Base-by-base conservation (phyloP, 2,113 vertebrate species). In the Numida meleagris region DNA sequence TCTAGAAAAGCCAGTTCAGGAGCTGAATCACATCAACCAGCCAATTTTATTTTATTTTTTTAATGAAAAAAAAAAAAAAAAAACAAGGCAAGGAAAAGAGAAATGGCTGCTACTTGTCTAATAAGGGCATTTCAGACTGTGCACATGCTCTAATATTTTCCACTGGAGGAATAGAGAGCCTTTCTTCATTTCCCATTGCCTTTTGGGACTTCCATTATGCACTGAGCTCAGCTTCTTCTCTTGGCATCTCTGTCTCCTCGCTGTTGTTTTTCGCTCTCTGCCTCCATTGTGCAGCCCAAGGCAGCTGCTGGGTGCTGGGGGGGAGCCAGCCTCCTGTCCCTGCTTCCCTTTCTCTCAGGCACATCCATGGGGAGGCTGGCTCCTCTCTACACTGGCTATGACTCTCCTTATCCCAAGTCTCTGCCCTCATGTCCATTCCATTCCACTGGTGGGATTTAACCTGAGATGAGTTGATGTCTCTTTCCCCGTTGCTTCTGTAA, bases 21-120 rank as follows among this genome's bases (percentile, higher is more conserved):
- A 94, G 95, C 91, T 95, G 93, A 93, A 88, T 75, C 79, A 53
- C 86, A 91, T 86, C 76, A 86, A 86, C 57, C 77, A 43, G 57
- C 50, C 51, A 46, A 51, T 66, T 70, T 87, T 53, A 70, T 79
- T 94, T 88, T 63, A n/a, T 71, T 80, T 94, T 93, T 93, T 91
- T 86, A 88, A 61, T 57, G 72, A 29, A 27, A 31, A 24, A 94
- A 94, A 88, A 81, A 63, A 33, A 95, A 33, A 95, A 94, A 95
- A 90, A 83, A 91, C 33, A 20, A 84, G 88, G 79, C 58, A 95
- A 93, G 88, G 81, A 91, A 78, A 67, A 83, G 72, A 93, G 57
- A 86, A 93, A 74, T 63, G 63, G 67, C 83, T 93, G 76, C 51
- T 90, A n/a, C 40, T 78, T 93, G 67, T 84, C 72, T 90, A 87